Percentiles rank a stretch among this genome's conserved stretches.
These are phyloP conservation scores for Hemithea aestivaria DNA, from an alignment of 2,888 invertebrate species.

Conservation along the genomic window DNA sequence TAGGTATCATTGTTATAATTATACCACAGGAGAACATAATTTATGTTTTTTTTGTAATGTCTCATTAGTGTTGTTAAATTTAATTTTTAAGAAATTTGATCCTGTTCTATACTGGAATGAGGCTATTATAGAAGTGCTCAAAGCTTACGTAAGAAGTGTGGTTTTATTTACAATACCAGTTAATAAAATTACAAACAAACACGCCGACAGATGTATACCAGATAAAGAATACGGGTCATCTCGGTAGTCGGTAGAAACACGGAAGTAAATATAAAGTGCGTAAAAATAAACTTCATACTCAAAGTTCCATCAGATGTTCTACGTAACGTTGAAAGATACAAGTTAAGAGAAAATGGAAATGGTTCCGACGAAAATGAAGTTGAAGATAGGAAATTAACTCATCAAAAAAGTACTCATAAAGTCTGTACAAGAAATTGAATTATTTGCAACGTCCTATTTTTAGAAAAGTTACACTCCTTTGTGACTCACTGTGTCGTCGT, in stretches of 20 bases:
- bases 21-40: too few species aligned
- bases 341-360: too few species aligned
- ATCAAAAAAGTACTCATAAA: background rate
- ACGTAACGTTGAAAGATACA: too few species aligned
- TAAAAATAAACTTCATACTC: constrained; percentile 6
- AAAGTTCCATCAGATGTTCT: too few species aligned
- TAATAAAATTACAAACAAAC: constrained; percentile 31
- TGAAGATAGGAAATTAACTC: background rate
- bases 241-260: constrained; percentile 29
- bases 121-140: too few species aligned
- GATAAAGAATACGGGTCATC: constrained; percentile 36
- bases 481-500: constrained; percentile 55
- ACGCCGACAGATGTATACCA: constrained; percentile 50
- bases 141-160: constrained; percentile 23
- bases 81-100: too few species aligned
- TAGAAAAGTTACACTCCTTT: constrained; percentile 52
- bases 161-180: constrained; percentile 32
- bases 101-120: too few species aligned
- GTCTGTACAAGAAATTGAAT: constrained; percentile 13
- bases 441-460: constrained; percentile 45
- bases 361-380: too few species aligned
- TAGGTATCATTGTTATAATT: too few species aligned
- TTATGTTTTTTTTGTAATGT: too few species aligned
- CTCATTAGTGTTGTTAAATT: too few species aligned
- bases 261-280: constrained; percentile 34